Percentiles rank a stretch among this genome's conserved stretches.
phyloP scores from a whole-genome alignment of 2,888 invertebrate species.

The Drosophila dives region DNA sequence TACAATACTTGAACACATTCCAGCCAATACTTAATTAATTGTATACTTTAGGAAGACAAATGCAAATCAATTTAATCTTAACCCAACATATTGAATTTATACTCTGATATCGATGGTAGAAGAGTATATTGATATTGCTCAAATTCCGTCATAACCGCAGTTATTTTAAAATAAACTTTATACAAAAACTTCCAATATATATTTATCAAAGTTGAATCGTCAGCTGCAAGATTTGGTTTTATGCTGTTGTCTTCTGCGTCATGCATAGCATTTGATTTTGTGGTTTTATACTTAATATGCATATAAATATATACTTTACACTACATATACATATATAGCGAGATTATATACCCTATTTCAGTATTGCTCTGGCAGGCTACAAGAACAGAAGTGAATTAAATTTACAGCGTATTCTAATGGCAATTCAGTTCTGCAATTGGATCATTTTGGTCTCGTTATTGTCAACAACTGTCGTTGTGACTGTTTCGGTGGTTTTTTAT shows the following conservation, averaged over 20 bases:
- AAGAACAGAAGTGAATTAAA: neutral
- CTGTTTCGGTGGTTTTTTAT: no score
- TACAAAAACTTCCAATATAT: neutral
- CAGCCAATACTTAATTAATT: neutral
- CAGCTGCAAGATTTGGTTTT: neutral
- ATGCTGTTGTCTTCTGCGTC: neutral
- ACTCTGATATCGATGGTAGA: neutral
- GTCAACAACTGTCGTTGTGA: neutral
- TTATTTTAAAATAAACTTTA: neutral
- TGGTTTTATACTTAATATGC: neutral
- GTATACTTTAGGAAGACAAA: neutral
- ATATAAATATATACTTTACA: neutral
- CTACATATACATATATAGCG: neutral
- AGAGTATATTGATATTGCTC: neutral
- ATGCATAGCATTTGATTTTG: neutral
- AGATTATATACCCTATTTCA: neutral
- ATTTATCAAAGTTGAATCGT: neutral
- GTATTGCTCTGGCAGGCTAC: neutral
- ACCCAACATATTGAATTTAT: constrained; percentile 1
- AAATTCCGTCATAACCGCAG: neutral
- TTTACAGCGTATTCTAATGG: neutral
- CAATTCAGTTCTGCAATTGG: neutral
- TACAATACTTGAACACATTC: neutral
- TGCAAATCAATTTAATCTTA: constrained; percentile 26
- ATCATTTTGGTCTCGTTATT: neutral